Base-by-base conservation (phyloP, 2,797 vertebrate genomes). In the Naso thynnoides region DNA sequence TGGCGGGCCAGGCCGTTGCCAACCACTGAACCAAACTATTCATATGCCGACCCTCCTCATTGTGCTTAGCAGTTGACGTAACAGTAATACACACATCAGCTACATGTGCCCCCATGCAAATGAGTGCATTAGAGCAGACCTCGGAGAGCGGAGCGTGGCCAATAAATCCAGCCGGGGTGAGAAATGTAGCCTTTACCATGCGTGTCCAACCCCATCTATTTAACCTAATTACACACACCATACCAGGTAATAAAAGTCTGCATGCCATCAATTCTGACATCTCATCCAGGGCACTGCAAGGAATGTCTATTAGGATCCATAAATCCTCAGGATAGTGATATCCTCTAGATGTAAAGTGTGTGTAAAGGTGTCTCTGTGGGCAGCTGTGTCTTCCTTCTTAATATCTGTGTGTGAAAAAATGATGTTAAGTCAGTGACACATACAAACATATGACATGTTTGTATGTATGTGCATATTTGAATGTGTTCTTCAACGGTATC, bases 171-270 rank as follows among this genome's bases (percentile, higher is more conserved):
- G 80, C 83, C 64, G 19, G 89, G 89, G 89, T 90, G 87, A 92
- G 89, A 90, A 91, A 93, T 90, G 86, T 90, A 92, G 86, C 90
- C 87, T 93, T 93, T 94, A 90, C 89, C 91, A 91, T 88, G 91
- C 88, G 83, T 90, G 91, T 88, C 90, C 92, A 92, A 93, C 88
- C 90, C 91, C 90, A 93, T 93, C 91, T 94, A 94, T 94, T 95
- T 93, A 94, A 92, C 90, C 93, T 94, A 94, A 95, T 95, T 95
- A 95, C 92, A 91, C 93, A 92, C 90, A 94, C 89, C 88, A 92
- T 89, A 92, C 88, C 91, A 92, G 88, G 91, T 94, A 91, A 94
- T 95, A 94, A 93, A 95, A 94, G 93, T 92, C 93, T 91, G 88
- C 81, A 91, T 87, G 89, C 91, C 84, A 94, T 95, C 91, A 94